These are phyloP conservation scores for Eupithecia vulgata DNA, from an alignment of 2,888 invertebrate species.

Conservation along the genomic window DNA sequence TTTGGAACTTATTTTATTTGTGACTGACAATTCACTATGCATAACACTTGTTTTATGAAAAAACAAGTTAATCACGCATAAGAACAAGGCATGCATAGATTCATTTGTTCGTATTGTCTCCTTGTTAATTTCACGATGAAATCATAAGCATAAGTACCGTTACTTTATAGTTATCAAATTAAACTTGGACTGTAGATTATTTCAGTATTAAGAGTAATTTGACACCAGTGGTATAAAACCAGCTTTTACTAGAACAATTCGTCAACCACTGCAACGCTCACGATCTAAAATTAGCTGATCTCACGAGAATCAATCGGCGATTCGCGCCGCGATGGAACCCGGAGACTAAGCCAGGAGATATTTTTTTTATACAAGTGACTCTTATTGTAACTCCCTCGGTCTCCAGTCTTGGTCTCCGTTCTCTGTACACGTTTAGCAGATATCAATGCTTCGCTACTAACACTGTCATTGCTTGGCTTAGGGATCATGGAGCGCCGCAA, in stretches of 20 bases:
- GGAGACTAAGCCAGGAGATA: not conserved
- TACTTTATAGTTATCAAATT: not conserved
- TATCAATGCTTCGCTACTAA: constrained; percentile 58
- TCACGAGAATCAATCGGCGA: not conserved
- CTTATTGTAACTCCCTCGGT: not conserved
- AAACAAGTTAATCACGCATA: not conserved
- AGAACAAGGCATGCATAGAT: not conserved
- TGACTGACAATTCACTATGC: not conserved
- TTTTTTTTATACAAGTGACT: not conserved
- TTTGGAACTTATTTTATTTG: too few relatives aligned
- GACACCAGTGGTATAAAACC: not conserved
- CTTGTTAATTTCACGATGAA: not conserved
- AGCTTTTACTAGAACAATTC: not conserved
- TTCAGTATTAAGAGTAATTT: not conserved
- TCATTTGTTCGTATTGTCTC: not conserved
- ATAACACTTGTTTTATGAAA: not conserved
- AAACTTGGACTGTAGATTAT: not conserved
- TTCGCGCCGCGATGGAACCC: not conserved
- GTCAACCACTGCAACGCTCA: not conserved
- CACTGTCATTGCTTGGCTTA: constrained; percentile 61
- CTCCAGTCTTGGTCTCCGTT: not conserved
- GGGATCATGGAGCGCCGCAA: constrained; percentile 80
- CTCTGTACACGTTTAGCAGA: not conserved
- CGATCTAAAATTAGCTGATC: not conserved
- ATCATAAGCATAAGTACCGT: not conserved